These are phyloP conservation scores for Papilio polytes DNA, from an alignment of 1,140 invertebrate species.

Conservation along the genomic window DNA sequence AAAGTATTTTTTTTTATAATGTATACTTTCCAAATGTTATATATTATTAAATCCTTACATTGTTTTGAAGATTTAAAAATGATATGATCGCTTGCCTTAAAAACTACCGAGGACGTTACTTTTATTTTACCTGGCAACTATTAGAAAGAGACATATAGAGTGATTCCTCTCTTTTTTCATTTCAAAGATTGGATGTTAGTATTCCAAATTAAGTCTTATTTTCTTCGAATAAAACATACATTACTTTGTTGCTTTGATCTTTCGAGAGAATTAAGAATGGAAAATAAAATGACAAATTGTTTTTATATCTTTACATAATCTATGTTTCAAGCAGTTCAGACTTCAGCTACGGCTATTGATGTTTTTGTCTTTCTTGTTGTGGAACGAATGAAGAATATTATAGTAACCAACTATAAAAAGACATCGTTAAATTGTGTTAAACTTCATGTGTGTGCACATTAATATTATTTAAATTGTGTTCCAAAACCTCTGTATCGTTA, in stretches of 20 bases:
- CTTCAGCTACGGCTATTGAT: constrained; percentile 44
- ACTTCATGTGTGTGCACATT: not conserved
- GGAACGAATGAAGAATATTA: not conserved
- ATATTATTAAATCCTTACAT: no score
- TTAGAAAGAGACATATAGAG: not conserved
- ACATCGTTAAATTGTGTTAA: constrained; percentile 11
- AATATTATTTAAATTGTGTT: not conserved
- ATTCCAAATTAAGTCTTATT: not conserved
- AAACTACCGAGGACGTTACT: not conserved
- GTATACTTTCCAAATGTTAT: no score
- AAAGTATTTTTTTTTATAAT: no score
- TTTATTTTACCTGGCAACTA: not conserved
- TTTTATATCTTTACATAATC: constrained; percentile 40
- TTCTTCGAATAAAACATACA: not conserved
- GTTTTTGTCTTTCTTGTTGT: constrained; percentile 51
- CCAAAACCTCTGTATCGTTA: not conserved
- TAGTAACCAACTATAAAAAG: constrained; percentile 10
- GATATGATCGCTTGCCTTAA: no score
- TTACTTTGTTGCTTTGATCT: not conserved
- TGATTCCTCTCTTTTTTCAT: not conserved
- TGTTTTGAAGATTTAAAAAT: no score
- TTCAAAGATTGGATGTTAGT: not conserved
- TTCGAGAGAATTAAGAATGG: not conserved
- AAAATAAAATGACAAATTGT: constrained; percentile 31
- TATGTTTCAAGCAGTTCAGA: constrained; percentile 39